phyloP scores from a whole-genome alignment of 2,113 vertebrate genomes.

The Falcunculus frontatus region DNA sequence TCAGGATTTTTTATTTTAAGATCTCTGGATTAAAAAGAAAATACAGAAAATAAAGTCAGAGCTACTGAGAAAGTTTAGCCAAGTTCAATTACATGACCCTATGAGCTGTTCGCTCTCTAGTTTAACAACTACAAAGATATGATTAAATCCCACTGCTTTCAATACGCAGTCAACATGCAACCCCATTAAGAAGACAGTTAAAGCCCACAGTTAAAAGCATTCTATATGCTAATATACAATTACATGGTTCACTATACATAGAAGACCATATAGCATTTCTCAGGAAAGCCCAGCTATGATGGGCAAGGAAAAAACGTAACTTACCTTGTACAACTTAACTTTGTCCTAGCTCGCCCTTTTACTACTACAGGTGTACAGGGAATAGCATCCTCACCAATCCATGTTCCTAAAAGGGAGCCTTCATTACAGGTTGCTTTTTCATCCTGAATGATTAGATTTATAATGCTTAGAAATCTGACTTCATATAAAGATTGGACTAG shows the following conservation, averaged over 20 bases:
- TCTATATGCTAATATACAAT: not conserved
- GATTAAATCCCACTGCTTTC: not conserved
- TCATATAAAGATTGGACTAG: not conserved
- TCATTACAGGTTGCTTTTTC: slow-evolving; percentile 69
- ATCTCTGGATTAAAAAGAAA: slow-evolving; percentile 13
- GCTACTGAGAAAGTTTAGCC: not conserved
- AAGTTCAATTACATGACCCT: not conserved
- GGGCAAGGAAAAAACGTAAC: not conserved
- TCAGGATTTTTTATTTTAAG: slow-evolving; percentile 77
- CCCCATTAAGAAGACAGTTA: not conserved
- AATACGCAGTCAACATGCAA: not conserved
- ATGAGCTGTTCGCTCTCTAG: not conserved
- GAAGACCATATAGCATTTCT: not conserved
- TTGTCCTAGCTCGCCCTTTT: slow-evolving; percentile 70
- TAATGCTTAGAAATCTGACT: slow-evolving; percentile 2
- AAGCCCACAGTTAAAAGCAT: not conserved
- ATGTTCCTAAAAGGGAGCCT: slow-evolving; percentile 80
- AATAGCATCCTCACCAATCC: slow-evolving; percentile 86
- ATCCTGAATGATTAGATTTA: slow-evolving; percentile 69
- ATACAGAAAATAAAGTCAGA: not conserved
- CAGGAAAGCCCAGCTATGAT: not conserved
- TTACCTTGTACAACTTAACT: slow-evolving; percentile 76
- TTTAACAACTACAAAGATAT: not conserved
- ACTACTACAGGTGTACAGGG: slow-evolving; percentile 80
- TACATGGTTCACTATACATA: not conserved